Base-by-base conservation (phyloP, 2,888 invertebrate species). In the Cerceris rybyensis region DNA sequence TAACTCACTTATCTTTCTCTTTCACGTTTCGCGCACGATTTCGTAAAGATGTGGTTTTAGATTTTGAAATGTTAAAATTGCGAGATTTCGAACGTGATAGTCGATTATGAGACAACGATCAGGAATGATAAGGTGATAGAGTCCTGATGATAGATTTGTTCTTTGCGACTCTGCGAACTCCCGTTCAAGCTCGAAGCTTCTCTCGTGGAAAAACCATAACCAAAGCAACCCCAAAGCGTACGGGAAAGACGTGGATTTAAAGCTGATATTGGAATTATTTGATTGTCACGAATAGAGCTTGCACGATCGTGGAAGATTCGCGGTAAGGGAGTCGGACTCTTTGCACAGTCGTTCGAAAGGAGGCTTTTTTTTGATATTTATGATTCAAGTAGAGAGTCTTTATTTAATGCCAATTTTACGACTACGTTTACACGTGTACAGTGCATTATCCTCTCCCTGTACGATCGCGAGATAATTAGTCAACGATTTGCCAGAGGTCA, bases 191-290 rank as follows among this genome's bases (percentile, higher is more conserved):
- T 41, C 59, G 59, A 43, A 43, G 57, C 55, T 49, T 57, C 49
- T 41, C 54, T 41, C 43, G 69, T 61, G 13, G 64, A 17, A 41
- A 41, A 14, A 68, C 82, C 82, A 80, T 65, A 74, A 84, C 81
- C 77, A 80, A 85, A 84, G 85, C 84, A 78, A 76, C 60, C 78
- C 80, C 74, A 72, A 73, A 84, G 85, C 82, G 73, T 72, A 70
- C 61, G 64, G 65, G 57, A 57, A 68, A 49, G 2, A 60, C 71
- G 67, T 78, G 58, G 78, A 78, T 78, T 70, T 71, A 71, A 59
- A 68, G 70, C 75, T 78, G 71, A 68, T 68, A 70, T 71, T 71
- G 70, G 70, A 58, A 66, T 75, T 58, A 55, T 17, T 46, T 52
- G 17, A 46, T 75, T 59, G 64, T 58, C 49, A 42, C 43, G 41